Evolutionary conservation across 2,797 vertebrate species (phyloP).

Genomic region (Syncerus caffer): DNA sequence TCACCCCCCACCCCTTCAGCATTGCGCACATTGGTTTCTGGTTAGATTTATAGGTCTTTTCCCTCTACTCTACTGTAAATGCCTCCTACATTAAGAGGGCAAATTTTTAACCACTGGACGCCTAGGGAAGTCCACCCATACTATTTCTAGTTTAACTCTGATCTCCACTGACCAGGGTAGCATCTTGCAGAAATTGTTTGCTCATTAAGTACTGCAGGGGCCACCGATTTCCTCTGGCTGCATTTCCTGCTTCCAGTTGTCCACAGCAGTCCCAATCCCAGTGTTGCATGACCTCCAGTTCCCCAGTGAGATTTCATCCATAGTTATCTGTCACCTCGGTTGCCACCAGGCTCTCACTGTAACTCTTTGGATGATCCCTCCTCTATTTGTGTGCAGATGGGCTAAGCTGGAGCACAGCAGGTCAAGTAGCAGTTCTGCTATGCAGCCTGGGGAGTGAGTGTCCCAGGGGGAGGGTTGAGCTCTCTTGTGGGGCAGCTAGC

Average conservation of each 20-base stretch:
- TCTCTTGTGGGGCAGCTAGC: neutral
- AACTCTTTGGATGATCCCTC: neutral
- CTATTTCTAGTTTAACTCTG: conserved; percentile 14
- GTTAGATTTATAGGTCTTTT: neutral
- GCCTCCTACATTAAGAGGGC: neutral
- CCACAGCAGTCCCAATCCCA: neutral
- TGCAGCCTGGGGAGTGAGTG: neutral
- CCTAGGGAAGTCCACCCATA: neutral
- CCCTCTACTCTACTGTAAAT: neutral
- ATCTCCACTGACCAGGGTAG: neutral
- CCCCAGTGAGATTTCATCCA: neutral
- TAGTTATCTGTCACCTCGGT: neutral
- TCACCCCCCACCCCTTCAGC: neutral
- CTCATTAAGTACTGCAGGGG: neutral
- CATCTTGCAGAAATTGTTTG: neutral
- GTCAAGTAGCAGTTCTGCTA: neutral
- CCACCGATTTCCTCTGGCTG: neutral
- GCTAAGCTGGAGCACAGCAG: neutral
- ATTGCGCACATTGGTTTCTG: neutral
- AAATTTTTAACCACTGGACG: neutral
- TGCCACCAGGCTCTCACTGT: neutral
- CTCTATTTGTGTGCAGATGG: neutral
- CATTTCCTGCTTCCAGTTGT: neutral
- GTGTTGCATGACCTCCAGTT: neutral
- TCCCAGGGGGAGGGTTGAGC: neutral